Evolutionary conservation across 1,140 invertebrate species (phyloP).

Genomic region (Pentalonia nigronervosa): DNA sequence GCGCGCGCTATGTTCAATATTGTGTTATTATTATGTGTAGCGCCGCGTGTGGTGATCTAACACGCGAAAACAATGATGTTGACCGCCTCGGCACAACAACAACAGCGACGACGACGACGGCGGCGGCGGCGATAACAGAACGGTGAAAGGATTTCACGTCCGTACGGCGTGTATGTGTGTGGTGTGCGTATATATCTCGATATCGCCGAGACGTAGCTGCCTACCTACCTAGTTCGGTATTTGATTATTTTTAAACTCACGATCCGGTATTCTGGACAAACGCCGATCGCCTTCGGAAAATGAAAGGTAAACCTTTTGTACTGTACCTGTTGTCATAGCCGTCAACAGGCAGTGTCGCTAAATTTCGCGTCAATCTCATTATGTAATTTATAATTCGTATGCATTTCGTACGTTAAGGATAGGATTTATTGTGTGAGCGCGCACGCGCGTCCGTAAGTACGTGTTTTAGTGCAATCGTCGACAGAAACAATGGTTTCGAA

Average conservation of each 20-base stretch:
- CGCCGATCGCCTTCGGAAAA: constrained; percentile 50
- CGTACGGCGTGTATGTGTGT: background rate
- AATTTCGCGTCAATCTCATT: background rate
- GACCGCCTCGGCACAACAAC: background rate
- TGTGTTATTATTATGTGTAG: constrained; percentile 14
- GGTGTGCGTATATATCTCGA: background rate
- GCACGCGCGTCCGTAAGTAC: background rate
- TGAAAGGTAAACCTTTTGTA: constrained; percentile 49
- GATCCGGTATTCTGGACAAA: constrained; percentile 41
- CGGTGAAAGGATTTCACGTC: constrained; percentile 48
- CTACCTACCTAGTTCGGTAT: background rate
- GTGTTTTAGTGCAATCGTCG: background rate
- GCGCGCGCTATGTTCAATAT: background rate
- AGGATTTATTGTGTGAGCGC: background rate
- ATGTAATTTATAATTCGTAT: background rate
- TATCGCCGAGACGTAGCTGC: background rate
- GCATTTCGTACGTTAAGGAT: background rate
- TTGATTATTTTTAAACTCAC: constrained; percentile 14
- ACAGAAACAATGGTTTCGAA: background rate
- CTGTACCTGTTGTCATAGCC: background rate
- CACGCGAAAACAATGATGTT: constrained; percentile 37
- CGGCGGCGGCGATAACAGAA: background rate
- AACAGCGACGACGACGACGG: background rate
- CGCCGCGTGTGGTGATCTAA: constrained; percentile 45
- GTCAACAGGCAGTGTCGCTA: background rate